Base-by-base conservation (phyloP, 1,140 invertebrate genomes). In the Daktulosphaira vitifoliae region DNA sequence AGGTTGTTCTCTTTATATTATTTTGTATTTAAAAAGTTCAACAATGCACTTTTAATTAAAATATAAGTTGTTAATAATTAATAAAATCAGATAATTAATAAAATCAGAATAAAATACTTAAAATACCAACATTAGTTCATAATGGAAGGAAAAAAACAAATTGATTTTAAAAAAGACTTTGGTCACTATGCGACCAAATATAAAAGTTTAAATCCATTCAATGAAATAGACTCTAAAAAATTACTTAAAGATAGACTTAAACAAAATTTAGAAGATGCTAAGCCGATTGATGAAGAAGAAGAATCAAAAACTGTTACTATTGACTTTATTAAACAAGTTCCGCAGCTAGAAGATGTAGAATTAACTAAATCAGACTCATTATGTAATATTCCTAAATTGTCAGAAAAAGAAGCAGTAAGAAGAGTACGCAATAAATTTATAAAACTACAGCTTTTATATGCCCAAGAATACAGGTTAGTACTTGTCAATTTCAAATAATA, bases 131-230 rank as follows among this genome's bases (percentile, higher is more conserved):
- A n/a, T n/a, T n/a, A n/a, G n/a, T n/a, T n/a, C n/a, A n/a, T n/a
- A 48, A 62, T 62, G 56, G 56, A 62, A 62, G 42, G 42, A 46
- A 62, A 62, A 6, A 62, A 62, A 33, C 56, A 22, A n/a, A 46
- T 62, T 7, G 56, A 62, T 62, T 62, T 62, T 9, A 62, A 62
- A 62, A 62, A 62, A 46, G 56, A 62, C 26, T 62, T 62, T 8
- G 26, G 56, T 33, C 56, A 62, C 26, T 62, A 62, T 22, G 56
- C 56, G 11, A 62, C 56, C 3, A 62, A 62, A 22, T 62, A 62
- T 6, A 62, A 62, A 33, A 62, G 56, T 48, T 62, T 62, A 13
- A 62, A 62, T 11, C 56, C 56, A 8, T 62, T 62, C 13, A 62
- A 48, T 22, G 56, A 62, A 46, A 62, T 62, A 29, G 56, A 62